Evolutionary conservation across 2,888 invertebrate species (phyloP).

Genomic region (Heteromyza rotundicornis): DNA sequence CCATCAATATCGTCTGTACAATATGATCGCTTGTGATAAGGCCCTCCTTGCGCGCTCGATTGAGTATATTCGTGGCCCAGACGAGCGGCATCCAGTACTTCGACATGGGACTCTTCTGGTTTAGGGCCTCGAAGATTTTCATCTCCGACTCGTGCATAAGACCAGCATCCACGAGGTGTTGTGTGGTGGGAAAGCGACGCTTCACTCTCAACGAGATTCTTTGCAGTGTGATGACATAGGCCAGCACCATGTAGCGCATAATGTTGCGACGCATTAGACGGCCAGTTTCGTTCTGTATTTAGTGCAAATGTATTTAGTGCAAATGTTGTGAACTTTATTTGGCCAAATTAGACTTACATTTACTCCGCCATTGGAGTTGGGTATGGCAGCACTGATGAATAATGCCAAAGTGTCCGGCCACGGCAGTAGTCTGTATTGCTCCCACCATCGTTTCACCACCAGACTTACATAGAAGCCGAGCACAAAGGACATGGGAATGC

Average conservation of each 20-base stretch:
- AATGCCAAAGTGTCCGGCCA: constrained; percentile 94
- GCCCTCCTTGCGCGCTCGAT: constrained; percentile 83
- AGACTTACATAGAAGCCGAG: constrained; percentile 93
- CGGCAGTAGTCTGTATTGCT: constrained; percentile 88
- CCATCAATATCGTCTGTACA: constrained; percentile 87
- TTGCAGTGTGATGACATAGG: constrained; percentile 87
- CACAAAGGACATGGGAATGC: constrained; percentile 94
- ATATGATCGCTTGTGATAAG: constrained; percentile 89
- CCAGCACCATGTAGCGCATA: constrained; percentile 85
- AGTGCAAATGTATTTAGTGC: neutral
- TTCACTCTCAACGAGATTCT: constrained; percentile 87
- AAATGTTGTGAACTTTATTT: neutral
- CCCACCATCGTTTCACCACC: constrained; percentile 94
- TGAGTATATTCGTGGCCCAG: constrained; percentile 92
- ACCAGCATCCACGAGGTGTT: constrained; percentile 90
- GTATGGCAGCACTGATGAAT: constrained; percentile 89
- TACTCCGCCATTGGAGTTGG: constrained; percentile 70
- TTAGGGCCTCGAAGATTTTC: constrained; percentile 89
- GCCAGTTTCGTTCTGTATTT: constrained; percentile 80
- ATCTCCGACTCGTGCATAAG: constrained; percentile 90
- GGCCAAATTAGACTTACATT: constrained; percentile 41
- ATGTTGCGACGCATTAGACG: constrained; percentile 89
- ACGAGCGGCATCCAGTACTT: constrained; percentile 93
- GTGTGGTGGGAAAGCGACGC: constrained; percentile 85
- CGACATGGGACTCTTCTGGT: constrained; percentile 87